Percentiles rank a stretch among this genome's conserved stretches.
phyloP scores from a whole-genome alignment of 2,797 vertebrate species.

The Lacerta bilineata region DNA sequence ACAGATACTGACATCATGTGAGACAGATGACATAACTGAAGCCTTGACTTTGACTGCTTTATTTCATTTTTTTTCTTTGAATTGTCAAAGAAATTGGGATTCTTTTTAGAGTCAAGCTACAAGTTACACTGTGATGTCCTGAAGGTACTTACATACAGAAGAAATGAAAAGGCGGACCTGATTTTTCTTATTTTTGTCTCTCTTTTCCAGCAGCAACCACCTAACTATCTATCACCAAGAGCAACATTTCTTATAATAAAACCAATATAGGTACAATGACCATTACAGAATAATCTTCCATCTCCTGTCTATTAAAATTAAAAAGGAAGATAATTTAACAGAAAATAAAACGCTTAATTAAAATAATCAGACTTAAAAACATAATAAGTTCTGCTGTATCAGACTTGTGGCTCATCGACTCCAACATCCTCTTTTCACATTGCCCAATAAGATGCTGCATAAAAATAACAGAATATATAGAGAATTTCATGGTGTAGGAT shows the following conservation, averaged over 20 bases:
- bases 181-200: not conserved
- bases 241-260: not conserved
- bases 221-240: not conserved
- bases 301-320: slow-evolving; percentile 1
- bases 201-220: not conserved
- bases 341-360: not conserved
- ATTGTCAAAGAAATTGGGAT: slow-evolving; percentile 7
- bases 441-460: not conserved
- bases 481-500: not conserved
- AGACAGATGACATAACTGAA: slow-evolving; percentile 42
- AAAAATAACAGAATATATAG: not conserved
- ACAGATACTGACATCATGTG: slow-evolving; percentile 25
- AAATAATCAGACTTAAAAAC: no score
- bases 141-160: slow-evolving; percentile 16
- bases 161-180: not conserved
- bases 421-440: no score
- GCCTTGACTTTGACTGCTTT: slow-evolving; percentile 15
- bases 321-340: not conserved
- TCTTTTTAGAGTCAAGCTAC: slow-evolving; percentile 14
- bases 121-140: slow-evolving; percentile 33
- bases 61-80: slow-evolving; percentile 29
- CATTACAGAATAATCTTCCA: not conserved
- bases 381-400: no score
- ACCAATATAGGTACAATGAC: not conserved
- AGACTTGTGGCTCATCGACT: no score